These are phyloP conservation scores for Eutolmus rufibarbis DNA, from an alignment of 2,888 invertebrate genomes.

Conservation along the genomic window DNA sequence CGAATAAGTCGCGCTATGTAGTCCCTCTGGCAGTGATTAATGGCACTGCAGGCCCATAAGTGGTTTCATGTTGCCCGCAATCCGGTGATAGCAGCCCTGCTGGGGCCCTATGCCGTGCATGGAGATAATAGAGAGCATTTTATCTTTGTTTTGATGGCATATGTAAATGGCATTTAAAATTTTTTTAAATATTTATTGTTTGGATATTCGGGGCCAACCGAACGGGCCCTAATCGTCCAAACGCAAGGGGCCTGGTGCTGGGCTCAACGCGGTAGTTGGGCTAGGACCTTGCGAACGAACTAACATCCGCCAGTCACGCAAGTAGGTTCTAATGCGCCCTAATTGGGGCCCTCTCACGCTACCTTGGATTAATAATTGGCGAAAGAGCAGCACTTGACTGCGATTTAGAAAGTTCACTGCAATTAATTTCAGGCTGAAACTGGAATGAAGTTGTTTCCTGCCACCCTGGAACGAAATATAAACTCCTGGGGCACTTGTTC, in stretches of 20 bases:
- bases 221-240: neutral
- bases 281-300: neutral
- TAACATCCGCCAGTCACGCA: neutral
- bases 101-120: neutral
- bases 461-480: neutral
- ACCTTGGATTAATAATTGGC: neutral
- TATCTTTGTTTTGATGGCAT: slow-evolving; percentile 3
- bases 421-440: neutral
- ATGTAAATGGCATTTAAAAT: neutral
- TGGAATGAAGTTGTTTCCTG: neutral
- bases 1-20: slow-evolving; percentile 9
- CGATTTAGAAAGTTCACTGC: neutral
- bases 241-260: neutral
- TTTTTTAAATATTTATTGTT: neutral
- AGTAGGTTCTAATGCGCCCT: neutral
- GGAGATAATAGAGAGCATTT: slow-evolving; percentile 8
- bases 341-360: neutral
- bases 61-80: slow-evolving; percentile 33
- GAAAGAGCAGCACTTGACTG: neutral
- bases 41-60: slow-evolving; percentile 19
- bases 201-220: neutral
- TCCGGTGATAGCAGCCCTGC: slow-evolving; percentile 1
- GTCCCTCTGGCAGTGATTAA: slow-evolving; percentile 23
- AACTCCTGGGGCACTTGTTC: neutral
- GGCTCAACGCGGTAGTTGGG: neutral